Percentiles rank a stretch among this genome's conserved stretches.
These are phyloP conservation scores for Atractosteus spatula DNA, from an alignment of 2,113 vertebrate species.

Conservation along the genomic window DNA sequence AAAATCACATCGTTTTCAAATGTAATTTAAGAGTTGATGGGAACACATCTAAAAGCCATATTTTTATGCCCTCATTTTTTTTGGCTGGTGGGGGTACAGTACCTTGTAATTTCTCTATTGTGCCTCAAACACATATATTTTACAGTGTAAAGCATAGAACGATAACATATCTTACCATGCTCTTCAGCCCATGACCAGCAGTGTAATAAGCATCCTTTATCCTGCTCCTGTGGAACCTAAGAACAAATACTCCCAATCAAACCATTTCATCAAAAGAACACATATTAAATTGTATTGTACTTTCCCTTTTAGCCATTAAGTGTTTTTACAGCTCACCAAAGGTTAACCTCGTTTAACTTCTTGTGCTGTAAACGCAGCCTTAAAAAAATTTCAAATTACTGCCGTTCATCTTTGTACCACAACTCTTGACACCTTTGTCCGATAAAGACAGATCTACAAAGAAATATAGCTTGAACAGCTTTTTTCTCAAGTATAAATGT, in stretches of 20 bases:
- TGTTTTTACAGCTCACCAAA: not conserved
- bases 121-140: conserved; percentile 20
- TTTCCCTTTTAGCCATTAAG: not conserved
- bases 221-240: not conserved
- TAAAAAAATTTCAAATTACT: too few species aligned
- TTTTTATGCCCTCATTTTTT: not conserved
- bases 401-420: too few species aligned
- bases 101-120: conserved; percentile 18
- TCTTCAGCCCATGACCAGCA: not conserved
- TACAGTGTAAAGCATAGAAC: not conserved
- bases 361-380: not conserved
- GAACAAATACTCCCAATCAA: not conserved
- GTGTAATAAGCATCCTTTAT: not conserved
- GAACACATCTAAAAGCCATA: conserved; percentile 9
- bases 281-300: not conserved
- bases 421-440: too few species aligned
- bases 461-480: too few species aligned
- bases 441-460: too few species aligned
- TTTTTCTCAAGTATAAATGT: too few species aligned
- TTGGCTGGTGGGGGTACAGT: conserved; percentile 9
- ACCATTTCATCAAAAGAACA: not conserved
- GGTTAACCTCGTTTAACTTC: not conserved
- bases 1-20: conserved; percentile 13
- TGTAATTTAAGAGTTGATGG: conserved; percentile 23
- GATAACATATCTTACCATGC: not conserved